phyloP scores from a whole-genome alignment of 2,888 invertebrate genomes.

The Drosophila anomelani region DNA sequence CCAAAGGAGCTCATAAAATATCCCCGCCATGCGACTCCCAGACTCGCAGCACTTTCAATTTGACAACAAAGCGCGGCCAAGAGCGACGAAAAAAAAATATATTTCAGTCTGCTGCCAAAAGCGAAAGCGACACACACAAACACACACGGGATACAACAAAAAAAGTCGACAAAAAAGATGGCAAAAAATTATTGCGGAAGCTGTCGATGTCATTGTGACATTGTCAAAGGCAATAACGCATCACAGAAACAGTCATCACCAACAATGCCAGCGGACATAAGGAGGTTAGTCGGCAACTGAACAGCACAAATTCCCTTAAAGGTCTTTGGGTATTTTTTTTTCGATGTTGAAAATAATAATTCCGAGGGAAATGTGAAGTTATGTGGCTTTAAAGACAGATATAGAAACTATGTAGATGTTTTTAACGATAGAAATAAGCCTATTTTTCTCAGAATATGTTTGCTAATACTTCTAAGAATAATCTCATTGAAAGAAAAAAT shows the following conservation, averaged over 20 bases:
- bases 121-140: constrained; percentile 16
- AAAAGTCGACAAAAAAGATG: constrained; percentile 14
- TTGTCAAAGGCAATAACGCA: constrained; percentile 72
- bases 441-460: not conserved
- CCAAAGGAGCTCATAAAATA: constrained; percentile 77
- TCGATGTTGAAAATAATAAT: too few relatives aligned
- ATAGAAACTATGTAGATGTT: not conserved
- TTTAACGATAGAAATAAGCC: not conserved
- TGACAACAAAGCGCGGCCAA: constrained; percentile 48
- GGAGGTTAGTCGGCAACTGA: constrained; percentile 20
- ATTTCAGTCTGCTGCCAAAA: constrained; percentile 49
- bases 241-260: constrained; percentile 49
- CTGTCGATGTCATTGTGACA: constrained; percentile 72
- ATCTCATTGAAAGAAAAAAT: not conserved
- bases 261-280: constrained; percentile 28
- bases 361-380: too few relatives aligned
- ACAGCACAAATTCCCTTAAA: constrained; percentile 7
- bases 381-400: too few relatives aligned
- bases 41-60: constrained; percentile 40
- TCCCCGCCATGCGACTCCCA: constrained; percentile 48
- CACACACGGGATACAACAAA: not conserved
- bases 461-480: not conserved
- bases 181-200: constrained; percentile 58
- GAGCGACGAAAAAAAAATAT: constrained; percentile 25
- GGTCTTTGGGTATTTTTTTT: not conserved